These are phyloP conservation scores for Oscheius sp. DNA, from an alignment of 1,140 invertebrate genomes.

Conservation along the genomic window DNA sequence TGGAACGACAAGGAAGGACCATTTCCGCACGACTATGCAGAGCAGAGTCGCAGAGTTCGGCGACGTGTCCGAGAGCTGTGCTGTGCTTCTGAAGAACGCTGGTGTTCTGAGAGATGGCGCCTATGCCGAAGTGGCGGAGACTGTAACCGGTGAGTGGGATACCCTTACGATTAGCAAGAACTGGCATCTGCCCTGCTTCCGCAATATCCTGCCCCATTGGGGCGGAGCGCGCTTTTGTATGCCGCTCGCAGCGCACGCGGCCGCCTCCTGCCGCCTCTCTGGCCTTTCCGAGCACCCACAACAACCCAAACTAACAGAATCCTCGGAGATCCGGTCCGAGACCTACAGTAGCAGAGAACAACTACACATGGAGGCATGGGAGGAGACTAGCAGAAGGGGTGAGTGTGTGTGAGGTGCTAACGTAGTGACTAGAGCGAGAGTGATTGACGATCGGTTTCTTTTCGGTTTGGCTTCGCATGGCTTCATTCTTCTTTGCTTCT, in stretches of 20 bases:
- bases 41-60: slow-evolving; percentile 22
- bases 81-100: slow-evolving; percentile 27
- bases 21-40: neutral
- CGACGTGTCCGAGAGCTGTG: slow-evolving; percentile 22
- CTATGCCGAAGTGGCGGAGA: slow-evolving; percentile 14
- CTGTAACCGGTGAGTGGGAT: slow-evolving; percentile 24
- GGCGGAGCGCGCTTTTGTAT: neutral
- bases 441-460: no score
- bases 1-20: neutral
- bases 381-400: no score
- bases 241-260: neutral
- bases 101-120: slow-evolving; percentile 5
- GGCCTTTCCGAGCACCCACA: neutral
- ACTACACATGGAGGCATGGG: no score
- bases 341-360: no score
- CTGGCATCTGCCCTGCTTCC: slow-evolving; percentile 4
- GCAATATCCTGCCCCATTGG: neutral
- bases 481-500: neutral
- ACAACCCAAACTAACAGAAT: no score
- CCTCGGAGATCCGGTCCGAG: no score
- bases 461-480: slow-evolving; percentile 11
- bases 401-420: no score
- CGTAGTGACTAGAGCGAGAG: no score
- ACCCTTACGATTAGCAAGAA: neutral
- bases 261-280: slow-evolving; percentile 9